Evolutionary conservation across 1,140 invertebrate genomes (phyloP).

Genomic region (Scaptomyza montana): DNA sequence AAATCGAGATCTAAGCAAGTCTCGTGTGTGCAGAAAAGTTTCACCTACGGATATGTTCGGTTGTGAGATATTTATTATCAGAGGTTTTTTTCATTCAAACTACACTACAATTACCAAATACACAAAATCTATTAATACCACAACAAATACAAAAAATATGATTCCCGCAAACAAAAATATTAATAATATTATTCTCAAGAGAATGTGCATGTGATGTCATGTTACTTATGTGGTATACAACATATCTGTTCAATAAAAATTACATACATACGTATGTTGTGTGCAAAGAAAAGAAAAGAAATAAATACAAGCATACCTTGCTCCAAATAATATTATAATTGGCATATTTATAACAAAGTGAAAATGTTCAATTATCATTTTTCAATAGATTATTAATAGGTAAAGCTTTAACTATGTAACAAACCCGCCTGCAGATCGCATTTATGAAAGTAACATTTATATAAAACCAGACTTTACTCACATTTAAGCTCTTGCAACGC

Average conservation of each 20-base stretch:
- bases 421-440: not conserved
- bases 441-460: not conserved
- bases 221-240: not conserved
- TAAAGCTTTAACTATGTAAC: conserved; percentile 3
- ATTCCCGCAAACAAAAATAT: not conserved
- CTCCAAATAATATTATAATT: not conserved
- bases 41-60: conserved; percentile 58
- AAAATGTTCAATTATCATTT: not conserved
- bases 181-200: not conserved
- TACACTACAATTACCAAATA: conserved; percentile 1
- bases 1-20: conserved; percentile 55
- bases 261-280: not conserved
- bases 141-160: not conserved
- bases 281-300: not conserved
- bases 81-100: conserved; percentile 4
- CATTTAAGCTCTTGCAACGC: conserved; percentile 8
- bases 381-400: not conserved
- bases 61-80: conserved; percentile 41
- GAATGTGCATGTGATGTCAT: conserved; percentile 12
- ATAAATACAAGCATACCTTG: conserved; percentile 1
- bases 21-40: conserved; percentile 55
- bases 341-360: not conserved
- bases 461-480: not conserved
- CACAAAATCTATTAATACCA: not conserved
- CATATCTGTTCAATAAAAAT: conserved; percentile 1